Evolutionary conservation across 2,797 vertebrate genomes (phyloP), one percentile per base, ranked within the genome.

Genomic region (Decapterus maruadsi): DNA sequence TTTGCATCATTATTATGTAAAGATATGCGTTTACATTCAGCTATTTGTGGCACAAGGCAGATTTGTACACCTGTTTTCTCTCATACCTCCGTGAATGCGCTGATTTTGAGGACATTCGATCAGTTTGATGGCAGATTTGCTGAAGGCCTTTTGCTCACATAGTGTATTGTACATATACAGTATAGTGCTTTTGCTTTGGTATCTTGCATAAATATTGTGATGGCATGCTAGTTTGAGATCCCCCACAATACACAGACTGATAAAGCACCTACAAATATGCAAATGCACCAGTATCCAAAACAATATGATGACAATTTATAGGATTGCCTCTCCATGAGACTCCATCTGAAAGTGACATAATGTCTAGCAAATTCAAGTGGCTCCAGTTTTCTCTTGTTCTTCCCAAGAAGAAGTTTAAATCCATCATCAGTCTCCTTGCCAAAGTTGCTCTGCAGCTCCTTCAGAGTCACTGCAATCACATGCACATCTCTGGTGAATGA

Each of bases 151-250:
- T 63, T 57, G 14, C 36, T 69, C 51, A 63, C 34, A 57, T 50
- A 31, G 2, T 26, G 31, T 29, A 43, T 34, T 26, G 31, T 29
- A 43, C 26, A 51, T 58, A 40, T 31, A 65, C 38, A 65, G 53
- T 70, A 53, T 58, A 36, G 68, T 68, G 51, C 62, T 68, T 68
- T 80, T 74, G 1, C 56, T 81, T 85, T 84, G 83, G 68, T 59
- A 11, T 68, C 20, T 63, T 77, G 58, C 0, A 34, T 42, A 65
- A 69, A 72, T 72, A 53, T 59, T 16, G 69, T 29, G 45, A 81
- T 74, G 59, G 19, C 51, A 76, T 9, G 0, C 81, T 87, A 72
- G 43, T 34, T 69, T 9, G 26, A 60, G n/a, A 42, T 19, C 6
- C 14, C 53, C 81, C 22, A 73, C 42, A 66, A 60, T 56, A 31